Evolutionary conservation across 2,797 vertebrate species (phyloP), one percentile per base, ranked within the genome.

Genomic region (Jordanella pulchra): DNA sequence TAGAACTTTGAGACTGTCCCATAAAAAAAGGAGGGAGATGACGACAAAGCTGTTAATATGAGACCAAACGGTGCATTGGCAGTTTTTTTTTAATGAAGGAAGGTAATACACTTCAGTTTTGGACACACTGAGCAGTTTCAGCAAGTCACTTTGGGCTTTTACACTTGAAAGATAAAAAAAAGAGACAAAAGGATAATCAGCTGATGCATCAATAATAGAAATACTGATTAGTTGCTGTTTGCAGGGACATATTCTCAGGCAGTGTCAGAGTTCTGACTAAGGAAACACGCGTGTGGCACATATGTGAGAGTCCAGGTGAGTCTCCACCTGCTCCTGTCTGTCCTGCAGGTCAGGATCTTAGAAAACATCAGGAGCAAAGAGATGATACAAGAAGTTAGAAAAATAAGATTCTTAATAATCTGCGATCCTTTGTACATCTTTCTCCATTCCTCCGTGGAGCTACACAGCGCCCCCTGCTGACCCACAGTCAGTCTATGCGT

Each of bases 351-450:
- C 51, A 47, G 21, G 30, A 44, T 45, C 56, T 74, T 74, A 74
- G 30, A 74, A 67, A 67, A 67, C 45, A 81, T 75, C 84, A 77
- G 94, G 72, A 92, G 92, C 92, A 91, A 93, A 91, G 92, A 93
- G 96, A 92, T 93, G 93, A 91, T 95, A 95, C 91, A 96, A 96
- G 94, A 95, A 94, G 94, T 96, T 98, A 99, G 95, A 98, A 99
- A 99, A 98, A 96, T 96, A 96, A 93, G 87, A 93, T 96, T 94
- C 77, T 90, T 71, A 83, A 84, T 92, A 71, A 84, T 81, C 81
- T 88, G 68, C 67, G 65, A 90, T 90, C 83, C 84, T 92, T 89
- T 93, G 80, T 93, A 91, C 90, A 93, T 76, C 79, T 71, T 69
- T 58, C 35, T 32, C 21, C 13, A 0, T 28, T 35, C 7, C 39